Percentiles rank a stretch among this genome's conserved stretches.
These are phyloP conservation scores for Mimas tiliae DNA, from an alignment of 2,888 invertebrate genomes.

Conservation along the genomic window DNA sequence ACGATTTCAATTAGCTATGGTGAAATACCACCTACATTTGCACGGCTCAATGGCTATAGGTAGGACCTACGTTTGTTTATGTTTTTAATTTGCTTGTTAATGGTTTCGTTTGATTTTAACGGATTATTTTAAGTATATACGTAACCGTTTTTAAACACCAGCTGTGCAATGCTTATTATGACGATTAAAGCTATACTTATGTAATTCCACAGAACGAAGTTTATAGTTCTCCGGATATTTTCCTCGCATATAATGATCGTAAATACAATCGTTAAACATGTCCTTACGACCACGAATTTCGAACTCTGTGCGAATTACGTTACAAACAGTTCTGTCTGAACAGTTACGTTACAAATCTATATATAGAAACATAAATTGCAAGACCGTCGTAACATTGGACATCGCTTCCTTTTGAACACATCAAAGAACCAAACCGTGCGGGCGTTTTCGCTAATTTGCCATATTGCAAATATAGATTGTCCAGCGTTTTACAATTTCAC, in stretches of 20 bases:
- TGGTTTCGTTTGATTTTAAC: background rate
- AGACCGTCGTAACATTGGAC: slow-evolving; percentile 47
- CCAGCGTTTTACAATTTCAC: slow-evolving; percentile 17
- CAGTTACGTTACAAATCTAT: slow-evolving; percentile 25
- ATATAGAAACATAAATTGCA: slow-evolving; percentile 39
- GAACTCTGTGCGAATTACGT: slow-evolving; percentile 19
- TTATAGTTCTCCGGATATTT: background rate
- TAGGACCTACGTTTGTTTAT: background rate
- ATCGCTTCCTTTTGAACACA: slow-evolving; percentile 50
- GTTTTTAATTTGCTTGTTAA: background rate
- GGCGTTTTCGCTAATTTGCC: slow-evolving; percentile 54
- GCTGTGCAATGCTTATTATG: background rate
- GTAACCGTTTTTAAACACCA: background rate
- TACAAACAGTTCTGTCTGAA: slow-evolving; percentile 29
- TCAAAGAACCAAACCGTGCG: slow-evolving; percentile 48
- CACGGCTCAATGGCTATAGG: background rate
- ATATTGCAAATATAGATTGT: slow-evolving; percentile 42
- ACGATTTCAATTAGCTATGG: slow-evolving; percentile 3
- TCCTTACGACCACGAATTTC: slow-evolving; percentile 31
- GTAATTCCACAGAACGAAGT: background rate
- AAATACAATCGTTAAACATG: slow-evolving; percentile 31
- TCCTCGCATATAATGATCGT: slow-evolving; percentile 4
- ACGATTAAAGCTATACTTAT: background rate
- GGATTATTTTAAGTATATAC: too few species aligned
- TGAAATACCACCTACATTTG: background rate